phyloP scores from a whole-genome alignment of 2,113 vertebrate genomes.

The Litocranius walleri region DNA sequence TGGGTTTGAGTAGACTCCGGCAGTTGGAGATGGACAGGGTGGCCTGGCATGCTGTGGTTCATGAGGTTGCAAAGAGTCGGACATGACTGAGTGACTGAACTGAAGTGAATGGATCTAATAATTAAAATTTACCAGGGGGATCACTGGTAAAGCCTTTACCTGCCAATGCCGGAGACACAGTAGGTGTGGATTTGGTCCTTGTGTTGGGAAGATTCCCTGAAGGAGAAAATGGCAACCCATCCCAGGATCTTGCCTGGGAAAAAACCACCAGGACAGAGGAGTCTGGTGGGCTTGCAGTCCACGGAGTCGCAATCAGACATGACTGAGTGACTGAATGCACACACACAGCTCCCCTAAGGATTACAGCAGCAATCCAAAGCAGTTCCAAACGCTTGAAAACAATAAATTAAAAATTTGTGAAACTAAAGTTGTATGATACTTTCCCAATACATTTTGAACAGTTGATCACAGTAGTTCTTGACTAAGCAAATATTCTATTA shows the following conservation, averaged over 20 bases:
- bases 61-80: fast-evolving
- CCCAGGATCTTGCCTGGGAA: not conserved
- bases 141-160: not conserved
- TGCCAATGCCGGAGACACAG: not conserved
- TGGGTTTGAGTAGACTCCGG: not conserved
- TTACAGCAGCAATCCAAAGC: not conserved
- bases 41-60: not conserved
- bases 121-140: not conserved
- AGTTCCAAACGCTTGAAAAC: not conserved
- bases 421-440: not conserved
- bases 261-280: not conserved
- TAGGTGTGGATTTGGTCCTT: not conserved
- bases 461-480: not conserved
- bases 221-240: not conserved
- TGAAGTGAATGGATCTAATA: not conserved
- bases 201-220: not conserved
- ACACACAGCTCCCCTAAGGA: not conserved
- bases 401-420: not conserved
- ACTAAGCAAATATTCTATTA: not conserved
- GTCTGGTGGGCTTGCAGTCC: not conserved
- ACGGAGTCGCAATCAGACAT: not conserved
- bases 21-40: not conserved
- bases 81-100: not conserved
- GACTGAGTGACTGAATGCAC: not conserved
- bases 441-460: not conserved